These are phyloP conservation scores for Rotaria socialis DNA, from an alignment of 2,888 invertebrate genomes.

Conservation along the genomic window DNA sequence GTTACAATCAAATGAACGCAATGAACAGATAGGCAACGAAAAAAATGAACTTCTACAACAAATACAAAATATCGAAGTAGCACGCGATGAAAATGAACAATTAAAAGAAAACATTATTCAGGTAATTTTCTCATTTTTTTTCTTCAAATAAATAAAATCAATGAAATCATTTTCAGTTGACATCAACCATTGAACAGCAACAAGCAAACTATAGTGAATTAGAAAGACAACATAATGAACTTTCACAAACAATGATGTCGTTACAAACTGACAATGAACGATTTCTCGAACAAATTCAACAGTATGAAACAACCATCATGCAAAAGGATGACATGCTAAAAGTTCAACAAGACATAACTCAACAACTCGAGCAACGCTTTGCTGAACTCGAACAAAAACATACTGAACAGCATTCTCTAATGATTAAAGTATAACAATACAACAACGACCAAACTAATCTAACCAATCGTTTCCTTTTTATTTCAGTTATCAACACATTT, in stretches of 20 bases:
- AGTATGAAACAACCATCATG: background rate
- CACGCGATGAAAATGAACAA: background rate
- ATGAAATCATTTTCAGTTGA: background rate
- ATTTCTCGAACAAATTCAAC: background rate
- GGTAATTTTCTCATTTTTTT: background rate
- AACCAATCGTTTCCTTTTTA: too few relatives aligned
- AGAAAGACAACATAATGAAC: background rate
- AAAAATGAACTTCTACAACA: background rate
- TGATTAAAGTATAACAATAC: background rate
- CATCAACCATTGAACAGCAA: background rate
- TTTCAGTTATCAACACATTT: slow-evolving; percentile 17
- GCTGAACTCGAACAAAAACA: background rate
- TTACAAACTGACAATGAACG: background rate
- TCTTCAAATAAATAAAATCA: too few relatives aligned
- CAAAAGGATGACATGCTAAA: background rate
- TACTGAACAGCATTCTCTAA: background rate
- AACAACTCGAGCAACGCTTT: background rate
- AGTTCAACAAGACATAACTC: background rate
- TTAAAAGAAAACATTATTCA: background rate
- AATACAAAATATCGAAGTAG: background rate
- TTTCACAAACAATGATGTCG: background rate
- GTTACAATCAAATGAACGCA: background rate
- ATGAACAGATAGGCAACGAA: background rate
- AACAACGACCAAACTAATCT: too few relatives aligned
- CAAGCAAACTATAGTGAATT: background rate